A percentile compares a stretch with the other conserved stretches of the same genome.
phyloP scores from a whole-genome alignment of 2,888 invertebrate species.

The Pristionchus arcanus region DNA sequence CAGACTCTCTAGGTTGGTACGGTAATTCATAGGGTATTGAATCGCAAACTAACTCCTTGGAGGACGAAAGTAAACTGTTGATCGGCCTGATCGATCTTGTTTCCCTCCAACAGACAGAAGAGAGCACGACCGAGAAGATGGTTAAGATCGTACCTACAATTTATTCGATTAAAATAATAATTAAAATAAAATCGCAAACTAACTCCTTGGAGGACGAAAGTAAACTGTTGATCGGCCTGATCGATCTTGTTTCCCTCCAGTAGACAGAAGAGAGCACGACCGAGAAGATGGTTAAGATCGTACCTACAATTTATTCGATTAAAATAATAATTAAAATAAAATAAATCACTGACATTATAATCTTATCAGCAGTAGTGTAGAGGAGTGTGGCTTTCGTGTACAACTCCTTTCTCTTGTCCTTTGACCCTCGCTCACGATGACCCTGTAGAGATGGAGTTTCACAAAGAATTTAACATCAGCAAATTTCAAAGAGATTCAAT shows the following conservation, averaged over 20 bases:
- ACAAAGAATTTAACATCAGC: background rate
- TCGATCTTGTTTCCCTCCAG: constrained; percentile 89
- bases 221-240: constrained; percentile 99
- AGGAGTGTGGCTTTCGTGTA: constrained; percentile 96
- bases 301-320: constrained; percentile 82
- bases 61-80: constrained; percentile 99
- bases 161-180: too few relatives aligned
- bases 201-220: constrained; percentile 92
- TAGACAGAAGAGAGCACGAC: constrained; percentile 97
- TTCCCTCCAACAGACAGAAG: constrained; percentile 92
- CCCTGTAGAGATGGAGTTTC: constrained; percentile 83
- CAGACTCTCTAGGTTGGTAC: background rate
- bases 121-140: constrained; percentile 98
- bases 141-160: constrained; percentile 90
- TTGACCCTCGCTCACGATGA: constrained; percentile 91
- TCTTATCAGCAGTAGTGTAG: constrained; percentile 99
- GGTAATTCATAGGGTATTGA: background rate
- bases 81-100: constrained; percentile 94
- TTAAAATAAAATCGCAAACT: constrained; percentile 12
- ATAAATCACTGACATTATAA: constrained; percentile 88
- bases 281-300: constrained; percentile 98
- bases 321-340: background rate
- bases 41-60: constrained; percentile 83
- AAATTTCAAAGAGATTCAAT: background rate
- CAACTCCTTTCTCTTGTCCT: constrained; percentile 91